Evolutionary conservation across 2,113 vertebrate genomes (phyloP).

Genomic region (Typhlomys cinereus): DNA sequence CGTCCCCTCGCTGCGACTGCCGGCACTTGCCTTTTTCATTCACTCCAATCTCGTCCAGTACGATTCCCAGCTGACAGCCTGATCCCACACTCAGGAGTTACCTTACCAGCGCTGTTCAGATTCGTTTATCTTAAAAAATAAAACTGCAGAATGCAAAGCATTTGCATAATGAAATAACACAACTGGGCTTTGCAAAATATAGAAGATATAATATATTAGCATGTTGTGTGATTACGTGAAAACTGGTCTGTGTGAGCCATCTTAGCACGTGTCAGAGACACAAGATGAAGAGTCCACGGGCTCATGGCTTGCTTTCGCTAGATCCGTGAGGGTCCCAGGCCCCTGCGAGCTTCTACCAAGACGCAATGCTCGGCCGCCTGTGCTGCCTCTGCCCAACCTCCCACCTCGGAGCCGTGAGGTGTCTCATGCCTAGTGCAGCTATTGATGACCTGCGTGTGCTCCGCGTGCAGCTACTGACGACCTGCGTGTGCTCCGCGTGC

Average conservation of each 20-base stretch:
- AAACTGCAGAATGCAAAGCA: background rate
- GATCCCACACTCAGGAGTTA: conserved; percentile 35
- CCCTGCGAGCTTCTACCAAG: background rate
- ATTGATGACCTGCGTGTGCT: too few species aligned
- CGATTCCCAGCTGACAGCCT: background rate
- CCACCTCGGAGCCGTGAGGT: conserved; percentile 69
- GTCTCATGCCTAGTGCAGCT: conserved; percentile 67
- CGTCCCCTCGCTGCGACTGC: too few species aligned
- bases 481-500: too few species aligned
- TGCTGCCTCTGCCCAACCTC: background rate
- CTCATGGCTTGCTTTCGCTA: background rate
- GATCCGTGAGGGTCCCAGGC: background rate
- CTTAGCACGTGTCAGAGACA: background rate
- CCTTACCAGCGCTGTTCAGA: conserved; percentile 12
- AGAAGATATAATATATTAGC: background rate
- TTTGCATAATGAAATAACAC: background rate
- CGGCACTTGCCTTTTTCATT: background rate
- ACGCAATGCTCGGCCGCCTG: background rate
- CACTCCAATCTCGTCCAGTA: background rate
- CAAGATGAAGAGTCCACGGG: background rate
- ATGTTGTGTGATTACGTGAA: background rate
- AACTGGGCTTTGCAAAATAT: background rate
- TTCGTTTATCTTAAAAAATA: background rate
- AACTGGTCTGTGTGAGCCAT: background rate
- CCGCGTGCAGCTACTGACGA: conserved; percentile 77